Conservation (phyloP, 1,140 invertebrate genomes). For the Drosophila lacertosa region DNA sequence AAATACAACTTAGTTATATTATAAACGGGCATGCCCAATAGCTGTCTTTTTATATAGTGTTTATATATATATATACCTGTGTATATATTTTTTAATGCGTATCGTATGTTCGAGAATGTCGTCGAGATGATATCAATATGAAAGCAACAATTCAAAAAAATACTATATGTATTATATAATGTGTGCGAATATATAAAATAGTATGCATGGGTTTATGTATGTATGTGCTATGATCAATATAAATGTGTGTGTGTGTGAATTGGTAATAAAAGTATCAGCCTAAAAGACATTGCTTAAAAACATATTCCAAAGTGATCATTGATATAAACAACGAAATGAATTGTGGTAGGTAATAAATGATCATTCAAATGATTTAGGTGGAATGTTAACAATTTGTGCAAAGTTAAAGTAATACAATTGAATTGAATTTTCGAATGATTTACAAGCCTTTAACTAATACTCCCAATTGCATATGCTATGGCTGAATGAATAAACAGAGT, state of each 20-base stretch:
- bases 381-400: background rate
- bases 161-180: conserved; percentile 38
- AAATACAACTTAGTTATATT: conserved; percentile 76
- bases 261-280: conserved; percentile 1
- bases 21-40: conserved; percentile 47
- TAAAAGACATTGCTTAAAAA: conserved; percentile 2
- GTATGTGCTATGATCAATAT: conserved; percentile 15
- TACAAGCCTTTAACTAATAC: conserved; percentile 6
- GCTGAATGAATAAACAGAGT: background rate
- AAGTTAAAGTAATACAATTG: too few relatives aligned
- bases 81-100: conserved; percentile 19
- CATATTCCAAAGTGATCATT: conserved; percentile 13
- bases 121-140: conserved; percentile 79
- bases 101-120: conserved; percentile 36
- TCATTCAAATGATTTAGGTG: background rate
- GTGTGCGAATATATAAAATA: conserved; percentile 28
- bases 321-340: conserved; percentile 15
- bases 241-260: background rate
- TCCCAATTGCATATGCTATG: conserved; percentile 4
- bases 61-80: conserved; percentile 40
- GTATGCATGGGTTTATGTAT: conserved; percentile 36
- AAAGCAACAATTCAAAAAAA: conserved; percentile 72
- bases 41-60: conserved; percentile 52
- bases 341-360: too few relatives aligned
- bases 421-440: background rate